Evolutionary conservation across 30 jellyfish, hydroid and myxozoan species (phyloP).

Genomic region (Mastigias papua): DNA sequence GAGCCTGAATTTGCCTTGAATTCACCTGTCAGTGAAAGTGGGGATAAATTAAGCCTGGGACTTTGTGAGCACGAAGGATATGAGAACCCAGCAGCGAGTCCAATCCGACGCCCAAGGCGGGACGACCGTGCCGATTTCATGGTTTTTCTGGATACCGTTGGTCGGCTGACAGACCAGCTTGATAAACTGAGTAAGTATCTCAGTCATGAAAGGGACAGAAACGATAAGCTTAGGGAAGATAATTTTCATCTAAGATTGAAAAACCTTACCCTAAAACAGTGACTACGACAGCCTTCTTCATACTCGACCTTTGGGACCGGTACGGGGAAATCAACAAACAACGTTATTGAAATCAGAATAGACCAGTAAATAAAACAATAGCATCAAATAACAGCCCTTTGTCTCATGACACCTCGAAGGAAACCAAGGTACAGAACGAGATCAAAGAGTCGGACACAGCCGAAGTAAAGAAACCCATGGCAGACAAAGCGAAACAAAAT

Average conservation of each 20-base stretch:
- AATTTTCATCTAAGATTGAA: too few relatives aligned
- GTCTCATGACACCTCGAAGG: slow-evolving; percentile 14
- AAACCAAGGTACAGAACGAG: slow-evolving; percentile 1
- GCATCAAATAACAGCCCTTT: slow-evolving; percentile 14
- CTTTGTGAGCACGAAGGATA: background rate
- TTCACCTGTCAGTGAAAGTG: too few relatives aligned
- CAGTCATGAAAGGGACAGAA: slow-evolving; percentile 35
- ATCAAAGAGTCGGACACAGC: slow-evolving; percentile 5
- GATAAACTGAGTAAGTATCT: slow-evolving; percentile 21
- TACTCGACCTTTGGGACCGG: slow-evolving; percentile 15
- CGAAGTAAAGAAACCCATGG: too few relatives aligned
- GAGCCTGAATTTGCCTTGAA: too few relatives aligned
- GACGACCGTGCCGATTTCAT: slow-evolving; percentile 28
- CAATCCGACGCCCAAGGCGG: slow-evolving; percentile 33
- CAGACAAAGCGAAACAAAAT: too few relatives aligned
- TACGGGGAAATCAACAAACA: background rate
- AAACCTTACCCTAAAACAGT: too few relatives aligned
- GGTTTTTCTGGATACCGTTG: slow-evolving; percentile 38
- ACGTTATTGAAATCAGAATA: background rate
- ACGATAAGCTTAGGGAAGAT: slow-evolving; percentile 17
- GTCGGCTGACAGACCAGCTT: slow-evolving; percentile 32
- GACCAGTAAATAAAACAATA: slow-evolving; percentile 1
- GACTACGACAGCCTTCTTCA: slow-evolving; percentile 6
- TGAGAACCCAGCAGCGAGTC: background rate
- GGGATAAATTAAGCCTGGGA: background rate